These are phyloP conservation scores for Gorsachius magnificus DNA, from an alignment of 2,797 vertebrate genomes.

Conservation along the genomic window DNA sequence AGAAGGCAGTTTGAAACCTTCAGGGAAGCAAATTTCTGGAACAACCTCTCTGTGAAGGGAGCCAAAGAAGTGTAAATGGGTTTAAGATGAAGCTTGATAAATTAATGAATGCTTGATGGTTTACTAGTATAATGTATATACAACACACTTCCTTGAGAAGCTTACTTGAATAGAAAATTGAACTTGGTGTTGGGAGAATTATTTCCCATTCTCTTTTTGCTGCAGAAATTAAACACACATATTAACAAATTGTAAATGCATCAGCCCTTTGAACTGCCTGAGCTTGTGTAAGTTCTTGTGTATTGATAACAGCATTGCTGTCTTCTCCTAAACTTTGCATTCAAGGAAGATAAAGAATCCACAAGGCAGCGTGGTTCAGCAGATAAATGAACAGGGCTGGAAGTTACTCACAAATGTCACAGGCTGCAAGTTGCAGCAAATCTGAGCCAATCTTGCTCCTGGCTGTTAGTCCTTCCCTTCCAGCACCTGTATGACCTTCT, in stretches of 20 bases:
- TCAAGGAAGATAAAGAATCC: background rate
- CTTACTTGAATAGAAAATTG: background rate
- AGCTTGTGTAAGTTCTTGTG: background rate
- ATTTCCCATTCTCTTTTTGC: conserved; percentile 1
- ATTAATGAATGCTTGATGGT: background rate
- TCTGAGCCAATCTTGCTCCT: background rate
- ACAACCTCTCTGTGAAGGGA: background rate
- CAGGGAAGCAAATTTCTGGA: background rate
- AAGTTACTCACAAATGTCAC: background rate
- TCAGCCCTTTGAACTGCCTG: background rate
- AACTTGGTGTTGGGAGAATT: background rate
- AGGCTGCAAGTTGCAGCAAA: background rate
- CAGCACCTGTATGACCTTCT: background rate
- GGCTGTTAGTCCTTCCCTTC: background rate
- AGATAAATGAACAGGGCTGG: background rate
- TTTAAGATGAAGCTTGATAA: conserved; percentile 4
- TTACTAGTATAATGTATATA: background rate
- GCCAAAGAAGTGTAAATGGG: background rate
- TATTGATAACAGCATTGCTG: background rate
- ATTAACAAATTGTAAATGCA: background rate
- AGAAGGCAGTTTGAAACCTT: background rate
- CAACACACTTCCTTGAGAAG: background rate
- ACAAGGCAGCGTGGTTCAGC: background rate
- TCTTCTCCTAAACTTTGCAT: background rate
- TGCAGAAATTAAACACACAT: background rate